These are phyloP conservation scores for Cydia splendana DNA, from an alignment of 1,140 invertebrate genomes.

Conservation along the genomic window DNA sequence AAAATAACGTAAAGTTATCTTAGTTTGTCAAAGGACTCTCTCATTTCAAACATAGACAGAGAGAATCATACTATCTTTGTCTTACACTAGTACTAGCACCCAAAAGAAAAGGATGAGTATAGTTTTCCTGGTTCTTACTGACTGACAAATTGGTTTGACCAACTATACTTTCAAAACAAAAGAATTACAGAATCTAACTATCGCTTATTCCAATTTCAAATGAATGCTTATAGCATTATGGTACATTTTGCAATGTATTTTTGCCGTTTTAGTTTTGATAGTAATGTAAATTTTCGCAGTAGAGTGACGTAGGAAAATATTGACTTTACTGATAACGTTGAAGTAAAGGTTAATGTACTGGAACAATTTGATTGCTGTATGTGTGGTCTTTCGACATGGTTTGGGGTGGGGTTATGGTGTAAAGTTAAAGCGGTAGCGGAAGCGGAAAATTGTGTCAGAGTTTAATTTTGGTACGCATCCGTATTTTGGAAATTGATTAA, in stretches of 20 bases:
- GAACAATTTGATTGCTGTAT: neutral
- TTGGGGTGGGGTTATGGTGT: neutral
- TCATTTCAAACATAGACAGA: too few species aligned
- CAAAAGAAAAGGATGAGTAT: too few species aligned
- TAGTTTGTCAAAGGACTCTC: too few species aligned
- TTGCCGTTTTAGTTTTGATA: neutral
- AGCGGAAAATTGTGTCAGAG: neutral
- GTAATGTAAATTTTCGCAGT: neutral
- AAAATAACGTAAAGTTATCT: too few species aligned
- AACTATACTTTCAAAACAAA: too few species aligned
- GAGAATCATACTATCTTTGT: too few species aligned
- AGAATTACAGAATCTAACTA: too few species aligned
- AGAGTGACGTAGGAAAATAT: neutral
- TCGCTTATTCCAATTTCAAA: neutral
- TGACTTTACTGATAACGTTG: conserved; percentile 12
- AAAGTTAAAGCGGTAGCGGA: neutral
- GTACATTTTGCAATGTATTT: neutral
- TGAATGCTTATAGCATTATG: neutral
- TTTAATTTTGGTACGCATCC: too few species aligned
- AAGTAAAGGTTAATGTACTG: conserved; percentile 20
- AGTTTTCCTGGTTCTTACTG: too few species aligned
- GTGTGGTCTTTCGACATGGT: conserved; percentile 20
- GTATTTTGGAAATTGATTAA: too few species aligned
- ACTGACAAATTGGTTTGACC: too few species aligned
- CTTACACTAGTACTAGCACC: too few species aligned